Percentiles rank a stretch among this genome's conserved stretches.
phyloP scores from a whole-genome alignment of 2,113 vertebrate species.

The Tretioscincus oriximinensis region DNA sequence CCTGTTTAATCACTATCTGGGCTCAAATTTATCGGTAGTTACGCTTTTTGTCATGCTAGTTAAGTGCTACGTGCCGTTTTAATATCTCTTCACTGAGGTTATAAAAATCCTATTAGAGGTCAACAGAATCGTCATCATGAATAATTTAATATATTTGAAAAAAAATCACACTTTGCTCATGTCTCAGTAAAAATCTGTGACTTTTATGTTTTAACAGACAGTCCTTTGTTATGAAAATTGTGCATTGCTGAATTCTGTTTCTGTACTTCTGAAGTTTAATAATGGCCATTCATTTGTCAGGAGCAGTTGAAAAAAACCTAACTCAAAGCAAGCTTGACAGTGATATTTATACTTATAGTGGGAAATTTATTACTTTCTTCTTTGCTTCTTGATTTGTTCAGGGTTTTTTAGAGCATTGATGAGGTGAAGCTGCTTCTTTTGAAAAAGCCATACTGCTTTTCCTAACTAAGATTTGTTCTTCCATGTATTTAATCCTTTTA shows the following conservation, averaged over 20 bases:
- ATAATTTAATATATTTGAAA: not conserved
- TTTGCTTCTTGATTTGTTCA: not conserved
- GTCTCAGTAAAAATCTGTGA: not conserved
- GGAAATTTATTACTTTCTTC: not conserved
- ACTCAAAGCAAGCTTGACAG: not conserved
- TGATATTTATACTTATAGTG: not conserved
- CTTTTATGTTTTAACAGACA: not conserved
- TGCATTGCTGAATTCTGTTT: not conserved
- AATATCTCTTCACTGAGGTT: not conserved
- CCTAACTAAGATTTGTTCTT: not conserved
- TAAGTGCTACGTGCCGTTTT: not conserved
- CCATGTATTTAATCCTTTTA: not conserved
- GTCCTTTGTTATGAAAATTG: not conserved
- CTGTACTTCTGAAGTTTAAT: not conserved
- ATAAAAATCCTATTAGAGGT: not conserved
- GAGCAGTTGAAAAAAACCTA: not conserved
- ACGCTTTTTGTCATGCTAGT: not conserved
- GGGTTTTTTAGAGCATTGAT: not conserved
- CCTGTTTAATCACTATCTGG: not conserved
- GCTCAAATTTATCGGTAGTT: not conserved
- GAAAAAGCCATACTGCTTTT: not conserved
- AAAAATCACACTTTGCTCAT: not conserved
- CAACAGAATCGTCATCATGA: not conserved
- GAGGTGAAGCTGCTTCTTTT: not conserved
- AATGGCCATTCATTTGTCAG: not conserved